phyloP scores from a whole-genome alignment of 2,797 vertebrate species.

The Dermochelys coriacea region DNA sequence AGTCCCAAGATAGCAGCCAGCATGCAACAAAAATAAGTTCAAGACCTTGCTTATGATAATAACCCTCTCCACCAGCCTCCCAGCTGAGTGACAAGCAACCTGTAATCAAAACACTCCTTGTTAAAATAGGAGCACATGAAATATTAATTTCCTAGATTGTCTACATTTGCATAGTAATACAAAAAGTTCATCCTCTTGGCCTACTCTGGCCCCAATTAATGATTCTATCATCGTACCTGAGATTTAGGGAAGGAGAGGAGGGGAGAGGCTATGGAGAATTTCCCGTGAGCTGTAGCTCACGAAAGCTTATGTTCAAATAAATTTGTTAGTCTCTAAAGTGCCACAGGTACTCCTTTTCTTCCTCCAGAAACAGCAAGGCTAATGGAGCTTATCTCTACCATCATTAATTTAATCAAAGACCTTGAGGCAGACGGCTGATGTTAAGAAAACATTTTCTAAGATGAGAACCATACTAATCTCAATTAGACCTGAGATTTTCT shows the following conservation, averaged over 20 bases:
- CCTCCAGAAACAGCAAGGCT: conserved; percentile 83
- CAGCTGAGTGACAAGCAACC: conserved; percentile 55
- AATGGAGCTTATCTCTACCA: conserved; percentile 88
- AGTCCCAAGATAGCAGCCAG: conserved; percentile 25
- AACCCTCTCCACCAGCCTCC: conserved; percentile 35
- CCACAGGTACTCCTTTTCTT: too few relatives aligned
- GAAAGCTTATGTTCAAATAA: too few relatives aligned
- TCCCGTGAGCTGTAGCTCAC: conserved; percentile 13
- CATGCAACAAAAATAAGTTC: conserved; percentile 61
- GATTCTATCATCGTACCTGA: conserved; percentile 73
- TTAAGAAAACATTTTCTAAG: conserved; percentile 89
- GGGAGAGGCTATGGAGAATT: conserved; percentile 60
- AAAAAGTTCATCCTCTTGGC: conserved; percentile 75
- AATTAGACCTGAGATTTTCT: conserved; percentile 57
- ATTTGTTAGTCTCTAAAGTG: too few relatives aligned
- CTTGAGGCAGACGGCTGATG: conserved; percentile 81
- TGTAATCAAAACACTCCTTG: conserved; percentile 55
- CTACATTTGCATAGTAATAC: conserved; percentile 81
- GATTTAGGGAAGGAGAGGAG: conserved; percentile 60
- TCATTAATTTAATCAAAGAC: conserved; percentile 89
- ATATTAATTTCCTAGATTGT: conserved; percentile 76
- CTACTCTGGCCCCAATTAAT: conserved; percentile 71
- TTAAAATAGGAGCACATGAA: conserved; percentile 70
- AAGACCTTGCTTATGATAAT: conserved; percentile 60
- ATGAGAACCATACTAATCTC: conserved; percentile 88